These are phyloP conservation scores for Echiichthys vipera DNA, from an alignment of 2,797 vertebrate genomes.

Conservation along the genomic window DNA sequence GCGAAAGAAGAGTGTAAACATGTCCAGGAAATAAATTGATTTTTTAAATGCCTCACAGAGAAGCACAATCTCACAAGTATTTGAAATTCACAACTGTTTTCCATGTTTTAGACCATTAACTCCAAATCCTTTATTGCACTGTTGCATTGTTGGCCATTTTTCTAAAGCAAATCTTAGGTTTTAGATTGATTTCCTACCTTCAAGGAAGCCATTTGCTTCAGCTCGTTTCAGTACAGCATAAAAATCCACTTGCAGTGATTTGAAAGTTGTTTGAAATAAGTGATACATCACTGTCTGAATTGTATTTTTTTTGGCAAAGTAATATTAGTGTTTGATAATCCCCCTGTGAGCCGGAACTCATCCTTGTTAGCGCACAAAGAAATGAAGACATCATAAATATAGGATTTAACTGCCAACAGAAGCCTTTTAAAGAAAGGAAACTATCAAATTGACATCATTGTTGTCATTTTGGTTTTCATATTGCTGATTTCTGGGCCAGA, in stretches of 20 bases:
- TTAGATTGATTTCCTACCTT: conserved; percentile 55
- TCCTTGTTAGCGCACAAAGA: neutral
- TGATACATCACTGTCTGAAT: conserved; percentile 8
- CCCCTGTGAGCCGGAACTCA: conserved; percentile 5
- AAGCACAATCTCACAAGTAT: conserved; percentile 17
- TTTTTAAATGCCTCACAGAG: conserved; percentile 14
- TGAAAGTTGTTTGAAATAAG: conserved; percentile 23
- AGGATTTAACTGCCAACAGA: neutral
- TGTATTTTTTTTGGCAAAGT: neutral
- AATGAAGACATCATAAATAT: neutral
- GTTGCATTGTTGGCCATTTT: conserved; percentile 21
- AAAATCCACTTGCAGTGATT: conserved; percentile 9
- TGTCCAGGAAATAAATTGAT: conserved; percentile 4
- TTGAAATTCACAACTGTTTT: conserved; percentile 44
- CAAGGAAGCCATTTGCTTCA: conserved; percentile 45
- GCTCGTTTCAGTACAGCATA: conserved; percentile 32
- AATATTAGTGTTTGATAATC: neutral
- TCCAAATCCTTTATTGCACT: conserved; percentile 27
- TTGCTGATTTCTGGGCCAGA: neutral
- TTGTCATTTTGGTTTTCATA: neutral
- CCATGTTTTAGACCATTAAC: conserved; percentile 51
- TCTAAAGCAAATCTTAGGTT: conserved; percentile 28
- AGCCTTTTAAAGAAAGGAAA: neutral
- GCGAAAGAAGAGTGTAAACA: neutral
- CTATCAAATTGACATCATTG: neutral